phyloP scores from a whole-genome alignment of 2,888 invertebrate species.

The Cremastinae sp. region DNA sequence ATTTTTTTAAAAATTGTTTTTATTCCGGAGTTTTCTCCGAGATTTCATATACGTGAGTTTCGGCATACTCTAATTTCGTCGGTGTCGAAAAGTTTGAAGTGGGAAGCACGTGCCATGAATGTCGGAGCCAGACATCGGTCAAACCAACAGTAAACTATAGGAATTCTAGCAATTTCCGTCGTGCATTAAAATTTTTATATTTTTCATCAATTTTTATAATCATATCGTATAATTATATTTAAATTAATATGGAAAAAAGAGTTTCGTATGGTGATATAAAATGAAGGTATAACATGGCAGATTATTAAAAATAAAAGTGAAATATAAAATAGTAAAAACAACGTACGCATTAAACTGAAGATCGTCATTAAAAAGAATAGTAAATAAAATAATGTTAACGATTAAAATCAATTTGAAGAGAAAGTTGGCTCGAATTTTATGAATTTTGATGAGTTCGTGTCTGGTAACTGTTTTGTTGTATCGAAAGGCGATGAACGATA shows the following conservation, averaged over 20 bases:
- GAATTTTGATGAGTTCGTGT: background rate
- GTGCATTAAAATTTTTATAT: background rate
- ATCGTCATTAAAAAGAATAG: no score
- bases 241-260: no score
- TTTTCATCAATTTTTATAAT: background rate
- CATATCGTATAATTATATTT: no score
- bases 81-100: conserved; percentile 29
- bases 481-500: background rate
- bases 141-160: conserved; percentile 30
- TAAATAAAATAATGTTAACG: no score
- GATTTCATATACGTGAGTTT: conserved; percentile 24
- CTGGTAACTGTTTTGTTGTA: background rate
- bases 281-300: no score
- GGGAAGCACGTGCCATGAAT: conserved; percentile 50
- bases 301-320: no score
- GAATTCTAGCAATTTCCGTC: conserved; percentile 16
- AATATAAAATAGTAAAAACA: no score
- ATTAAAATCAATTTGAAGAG: background rate
- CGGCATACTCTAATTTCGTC: conserved; percentile 49
- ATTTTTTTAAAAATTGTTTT: background rate
- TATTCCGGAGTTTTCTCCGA: background rate
- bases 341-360: no score
- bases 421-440: background rate
- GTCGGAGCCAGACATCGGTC: conserved; percentile 53
- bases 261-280: no score